Evolutionary conservation across 2,888 invertebrate species (phyloP).

Genomic region (Diplolepis rosae): DNA sequence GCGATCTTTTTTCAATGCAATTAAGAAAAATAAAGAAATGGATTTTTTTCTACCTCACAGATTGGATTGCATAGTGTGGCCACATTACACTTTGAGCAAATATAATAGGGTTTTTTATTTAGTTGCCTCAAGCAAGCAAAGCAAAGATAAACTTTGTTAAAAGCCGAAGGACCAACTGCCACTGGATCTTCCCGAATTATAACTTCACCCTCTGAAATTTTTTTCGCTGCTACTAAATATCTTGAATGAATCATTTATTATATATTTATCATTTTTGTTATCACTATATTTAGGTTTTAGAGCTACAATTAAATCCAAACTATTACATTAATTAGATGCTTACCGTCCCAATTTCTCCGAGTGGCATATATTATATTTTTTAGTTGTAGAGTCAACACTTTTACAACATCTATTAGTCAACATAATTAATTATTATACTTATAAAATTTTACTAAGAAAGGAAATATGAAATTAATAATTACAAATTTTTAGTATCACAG

Average conservation of each 20-base stretch:
- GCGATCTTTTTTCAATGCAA: no score
- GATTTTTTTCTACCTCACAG: constrained; percentile 64
- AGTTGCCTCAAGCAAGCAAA: constrained; percentile 64
- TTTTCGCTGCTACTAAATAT: constrained; percentile 80
- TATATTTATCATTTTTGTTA: not conserved
- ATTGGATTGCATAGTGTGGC: constrained; percentile 67
- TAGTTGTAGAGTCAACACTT: not conserved
- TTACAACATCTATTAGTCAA: not conserved
- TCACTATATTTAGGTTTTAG: not conserved
- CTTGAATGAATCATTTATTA: constrained; percentile 66
- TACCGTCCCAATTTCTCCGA: constrained; percentile 11
- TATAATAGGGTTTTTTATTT: constrained; percentile 38
- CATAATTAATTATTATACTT: not conserved
- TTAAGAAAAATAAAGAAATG: not conserved
- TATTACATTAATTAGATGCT: not conserved
- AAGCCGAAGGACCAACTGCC: constrained; percentile 80
- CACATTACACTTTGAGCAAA: constrained; percentile 65
- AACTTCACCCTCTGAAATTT: constrained; percentile 81
- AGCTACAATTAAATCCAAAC: not conserved
- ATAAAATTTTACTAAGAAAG: no score
- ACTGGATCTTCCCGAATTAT: constrained; percentile 84
- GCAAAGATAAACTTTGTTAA: constrained; percentile 58
- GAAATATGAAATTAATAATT: no score
- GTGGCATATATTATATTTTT: constrained; percentile 4
- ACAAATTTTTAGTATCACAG: not conserved